Evolutionary conservation across 1,140 invertebrate species (phyloP), one percentile per base, ranked within the genome.

Genomic region (Aphaenogaster floridana): DNA sequence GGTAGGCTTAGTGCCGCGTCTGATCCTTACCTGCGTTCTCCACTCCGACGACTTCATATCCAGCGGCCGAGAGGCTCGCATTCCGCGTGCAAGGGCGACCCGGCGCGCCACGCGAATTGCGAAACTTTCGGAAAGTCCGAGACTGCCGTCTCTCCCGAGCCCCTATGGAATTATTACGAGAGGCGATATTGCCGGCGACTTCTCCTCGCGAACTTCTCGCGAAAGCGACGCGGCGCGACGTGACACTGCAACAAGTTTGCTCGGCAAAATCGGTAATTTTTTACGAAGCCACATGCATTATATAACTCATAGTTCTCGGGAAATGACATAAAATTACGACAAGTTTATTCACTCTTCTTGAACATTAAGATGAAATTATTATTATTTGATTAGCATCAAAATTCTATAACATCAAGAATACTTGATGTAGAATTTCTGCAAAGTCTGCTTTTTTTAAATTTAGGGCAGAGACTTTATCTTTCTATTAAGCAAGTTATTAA

Each of bases 71-170:
- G 39, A 48, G 34, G 9, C 39, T 48, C 66, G 21, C n/a, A 69
- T 48, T 42, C 59, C 34, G 34, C 50, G 54, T 17, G 45, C 71
- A 34, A 48, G 57, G 45, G 39, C 21, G 28, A 69, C 39, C 36
- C 64, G 50, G 39, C 68, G 52, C 45, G 48, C 15, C 8, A 28
- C 39, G 83, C 34, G 74, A 86, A 78, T 86, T 64, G 61, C 59
- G 61, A 86, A 79, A 79, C 63, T 79, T 68, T 52, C 17, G 21
- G 34, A 85, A 63, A 76, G 69, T 57, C 78, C 21, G 54, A n/a
- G 28, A 13, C 68, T 48, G 28, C 45, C 59, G 21, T 28, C 21
- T 48, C 28, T 68, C 13, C 21, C 66, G 42, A 28, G 21, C 28
- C 57, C 7, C 13, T 34, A 15, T 6, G 1, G 28, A 74, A 74